Conservation (phyloP, 2,113 vertebrate species). For the Heptranchias perlo region DNA sequence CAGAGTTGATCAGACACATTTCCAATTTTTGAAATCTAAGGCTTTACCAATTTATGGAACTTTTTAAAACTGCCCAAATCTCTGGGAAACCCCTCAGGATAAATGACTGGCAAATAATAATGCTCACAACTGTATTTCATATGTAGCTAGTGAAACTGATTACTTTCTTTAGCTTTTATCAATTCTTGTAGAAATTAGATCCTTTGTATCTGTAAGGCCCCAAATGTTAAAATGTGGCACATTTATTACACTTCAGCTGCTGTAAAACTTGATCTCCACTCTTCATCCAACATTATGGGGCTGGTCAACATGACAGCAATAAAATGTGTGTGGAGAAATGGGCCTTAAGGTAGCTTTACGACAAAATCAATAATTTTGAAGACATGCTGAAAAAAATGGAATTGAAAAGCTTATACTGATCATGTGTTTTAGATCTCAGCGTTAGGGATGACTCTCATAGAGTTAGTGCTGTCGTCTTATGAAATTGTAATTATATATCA, state of each 20-base stretch:
- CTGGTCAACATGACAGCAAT: constrained; percentile 27
- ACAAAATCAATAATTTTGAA: constrained; percentile 27
- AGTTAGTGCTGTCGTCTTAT: background rate
- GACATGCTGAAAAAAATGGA: background rate
- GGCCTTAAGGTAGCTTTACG: constrained; percentile 22
- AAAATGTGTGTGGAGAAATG: constrained; percentile 31
- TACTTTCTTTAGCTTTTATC: background rate
- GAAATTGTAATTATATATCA: background rate
- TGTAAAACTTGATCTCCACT: background rate
- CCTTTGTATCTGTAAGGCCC: background rate
- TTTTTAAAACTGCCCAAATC: background rate
- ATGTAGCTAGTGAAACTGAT: background rate
- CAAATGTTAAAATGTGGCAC: background rate
- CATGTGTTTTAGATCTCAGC: background rate
- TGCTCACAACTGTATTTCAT: background rate
- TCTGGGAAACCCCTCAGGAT: background rate
- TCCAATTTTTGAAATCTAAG: background rate
- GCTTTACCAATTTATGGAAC: background rate
- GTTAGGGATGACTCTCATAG: too few species aligned
- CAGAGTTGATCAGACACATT: background rate
- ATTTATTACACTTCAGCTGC: background rate
- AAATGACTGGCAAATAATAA: background rate
- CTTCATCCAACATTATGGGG: background rate
- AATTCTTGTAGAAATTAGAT: background rate
- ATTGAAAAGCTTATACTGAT: background rate